Conservation (phyloP, 2,113 vertebrate species). For the Elachura formosa region DNA sequence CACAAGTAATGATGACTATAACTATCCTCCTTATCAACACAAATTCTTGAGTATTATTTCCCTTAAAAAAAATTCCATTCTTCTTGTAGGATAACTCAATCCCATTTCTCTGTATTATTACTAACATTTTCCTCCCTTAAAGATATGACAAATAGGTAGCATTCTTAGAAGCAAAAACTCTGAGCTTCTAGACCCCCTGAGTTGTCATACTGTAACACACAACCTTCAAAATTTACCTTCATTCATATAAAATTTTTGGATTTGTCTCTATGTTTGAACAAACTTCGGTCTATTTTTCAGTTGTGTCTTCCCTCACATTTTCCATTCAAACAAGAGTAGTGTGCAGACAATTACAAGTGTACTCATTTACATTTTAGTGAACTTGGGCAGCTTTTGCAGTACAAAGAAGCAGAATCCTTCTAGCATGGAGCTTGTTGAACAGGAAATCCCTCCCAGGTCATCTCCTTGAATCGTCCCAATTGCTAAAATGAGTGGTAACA, state of each 20-base stretch:
- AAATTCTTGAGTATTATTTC: neutral
- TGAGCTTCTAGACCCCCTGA: fast-evolving
- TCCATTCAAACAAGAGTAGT: neutral
- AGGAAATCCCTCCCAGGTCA: neutral
- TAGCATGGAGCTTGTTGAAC: neutral
- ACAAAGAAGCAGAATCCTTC: neutral
- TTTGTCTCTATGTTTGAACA: neutral
- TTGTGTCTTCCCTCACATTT: neutral
- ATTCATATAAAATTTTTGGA: neutral
- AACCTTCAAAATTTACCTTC: neutral
- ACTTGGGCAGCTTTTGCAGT: neutral
- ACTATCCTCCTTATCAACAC: neutral
- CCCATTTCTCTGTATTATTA: neutral
- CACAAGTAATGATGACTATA: neutral
- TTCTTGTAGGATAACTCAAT: neutral
- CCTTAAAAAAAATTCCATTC: neutral
- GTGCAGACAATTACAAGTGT: neutral
- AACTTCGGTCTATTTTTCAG: neutral
- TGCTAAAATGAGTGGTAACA: neutral
- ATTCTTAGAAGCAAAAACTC: neutral
- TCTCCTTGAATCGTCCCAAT: neutral
- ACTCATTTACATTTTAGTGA: neutral
- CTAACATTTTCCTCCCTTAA: neutral
- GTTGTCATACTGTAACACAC: neutral
- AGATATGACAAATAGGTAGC: neutral